A percentile compares a stretch with the other conserved stretches of the same genome.
Conservation (phyloP, 1,140 invertebrate species). For the Antheraea pernyi region DNA sequence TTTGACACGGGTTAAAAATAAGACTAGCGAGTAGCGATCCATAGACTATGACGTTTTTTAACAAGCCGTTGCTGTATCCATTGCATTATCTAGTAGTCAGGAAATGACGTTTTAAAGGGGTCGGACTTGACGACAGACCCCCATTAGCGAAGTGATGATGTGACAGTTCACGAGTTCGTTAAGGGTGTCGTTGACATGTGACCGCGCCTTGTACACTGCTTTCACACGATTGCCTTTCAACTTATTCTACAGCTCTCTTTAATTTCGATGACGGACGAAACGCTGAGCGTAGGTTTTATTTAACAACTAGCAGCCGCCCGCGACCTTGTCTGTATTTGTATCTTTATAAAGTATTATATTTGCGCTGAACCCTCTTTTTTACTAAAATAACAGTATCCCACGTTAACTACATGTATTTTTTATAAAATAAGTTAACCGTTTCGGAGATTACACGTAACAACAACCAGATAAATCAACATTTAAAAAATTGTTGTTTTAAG, state of each 20-base stretch:
- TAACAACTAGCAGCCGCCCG: background rate
- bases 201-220: slow-evolving; percentile 34
- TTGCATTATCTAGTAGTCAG: slow-evolving; percentile 53
- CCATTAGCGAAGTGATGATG: slow-evolving; percentile 69
- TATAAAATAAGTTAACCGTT: too few relatives aligned
- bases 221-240: slow-evolving; percentile 53
- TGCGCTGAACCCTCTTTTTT: too few relatives aligned
- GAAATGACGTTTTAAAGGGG: slow-evolving; percentile 70
- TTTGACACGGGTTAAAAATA: too few relatives aligned
- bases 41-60: background rate
- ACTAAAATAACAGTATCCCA: too few relatives aligned
- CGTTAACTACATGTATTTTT: too few relatives aligned
- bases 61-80: slow-evolving; percentile 51
- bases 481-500: too few relatives aligned
- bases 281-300: background rate
- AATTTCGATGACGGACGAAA: slow-evolving; percentile 17
- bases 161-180: slow-evolving; percentile 57
- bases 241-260: slow-evolving; percentile 24
- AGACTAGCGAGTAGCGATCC: background rate
- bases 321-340: too few relatives aligned
- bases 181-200: slow-evolving; percentile 43
- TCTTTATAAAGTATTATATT: too few relatives aligned
- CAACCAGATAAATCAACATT: too few relatives aligned
- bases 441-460: too few relatives aligned
- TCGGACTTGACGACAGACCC: slow-evolving; percentile 62